A percentile compares a stretch with the other conserved stretches of the same genome.
These are phyloP conservation scores for Phoxinus dragarum DNA, from an alignment of 2,797 vertebrate species.

Conservation along the genomic window DNA sequence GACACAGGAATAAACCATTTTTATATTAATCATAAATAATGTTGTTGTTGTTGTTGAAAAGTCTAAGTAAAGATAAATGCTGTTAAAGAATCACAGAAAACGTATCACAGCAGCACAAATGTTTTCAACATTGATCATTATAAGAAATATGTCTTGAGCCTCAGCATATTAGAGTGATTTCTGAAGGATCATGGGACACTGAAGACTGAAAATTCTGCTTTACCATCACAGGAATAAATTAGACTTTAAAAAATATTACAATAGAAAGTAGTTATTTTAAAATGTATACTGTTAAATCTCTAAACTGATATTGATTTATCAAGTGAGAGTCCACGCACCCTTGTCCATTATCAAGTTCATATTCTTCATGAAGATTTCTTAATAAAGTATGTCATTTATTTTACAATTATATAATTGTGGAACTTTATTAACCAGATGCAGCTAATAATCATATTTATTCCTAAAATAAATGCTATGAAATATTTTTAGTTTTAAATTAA, in stretches of 20 bases:
- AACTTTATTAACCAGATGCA: background rate
- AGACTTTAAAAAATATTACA: background rate
- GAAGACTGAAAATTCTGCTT: background rate
- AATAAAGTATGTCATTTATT: background rate
- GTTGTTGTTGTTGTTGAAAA: background rate
- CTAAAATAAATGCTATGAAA: background rate
- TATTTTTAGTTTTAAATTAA: background rate
- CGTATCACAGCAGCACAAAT: too few relatives aligned
- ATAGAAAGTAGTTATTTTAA: background rate
- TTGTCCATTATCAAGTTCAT: background rate
- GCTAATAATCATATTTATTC: background rate
- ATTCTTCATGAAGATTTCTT: background rate
- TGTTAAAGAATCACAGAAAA: background rate
- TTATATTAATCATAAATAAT: background rate
- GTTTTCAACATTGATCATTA: background rate
- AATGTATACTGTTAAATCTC: background rate
- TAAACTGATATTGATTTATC: background rate
- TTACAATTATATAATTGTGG: background rate
- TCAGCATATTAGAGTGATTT: conserved; percentile 1
- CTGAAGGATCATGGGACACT: background rate
- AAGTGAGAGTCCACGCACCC: background rate
- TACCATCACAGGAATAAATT: background rate
- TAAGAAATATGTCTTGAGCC: background rate
- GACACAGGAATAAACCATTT: conserved; percentile 29
- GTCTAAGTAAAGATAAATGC: too few relatives aligned